Evolutionary conservation across 2,888 invertebrate species (phyloP).

Genomic region (Melieria omissa): DNA sequence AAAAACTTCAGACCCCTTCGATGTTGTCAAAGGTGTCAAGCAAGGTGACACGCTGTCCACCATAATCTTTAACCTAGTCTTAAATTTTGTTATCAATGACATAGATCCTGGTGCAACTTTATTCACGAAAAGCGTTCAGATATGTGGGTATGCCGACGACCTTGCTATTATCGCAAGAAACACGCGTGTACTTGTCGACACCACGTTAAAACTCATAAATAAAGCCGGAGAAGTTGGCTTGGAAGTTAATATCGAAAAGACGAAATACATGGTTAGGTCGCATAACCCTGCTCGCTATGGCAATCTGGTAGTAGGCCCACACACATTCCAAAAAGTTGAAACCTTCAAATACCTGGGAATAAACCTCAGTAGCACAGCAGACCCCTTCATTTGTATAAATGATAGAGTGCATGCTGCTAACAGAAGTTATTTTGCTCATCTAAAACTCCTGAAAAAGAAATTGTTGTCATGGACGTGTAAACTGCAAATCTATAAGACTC

Average conservation of each 20-base stretch:
- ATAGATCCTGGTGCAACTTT: not conserved
- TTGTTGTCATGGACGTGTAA: not conserved
- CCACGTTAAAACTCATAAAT: not conserved
- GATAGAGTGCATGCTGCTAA: slow-evolving; percentile 1
- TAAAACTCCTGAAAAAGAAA: not conserved
- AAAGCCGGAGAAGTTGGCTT: no score
- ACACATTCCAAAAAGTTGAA: not conserved
- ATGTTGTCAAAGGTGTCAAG: slow-evolving; percentile 9
- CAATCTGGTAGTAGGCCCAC: no score
- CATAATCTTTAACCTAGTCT: slow-evolving; percentile 3
- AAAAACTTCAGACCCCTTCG: not conserved
- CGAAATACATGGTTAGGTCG: no score
- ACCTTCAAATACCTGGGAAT: not conserved
- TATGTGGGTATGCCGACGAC: not conserved
- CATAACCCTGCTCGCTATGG: no score
- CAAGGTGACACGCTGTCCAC: slow-evolving; percentile 3
- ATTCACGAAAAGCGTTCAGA: not conserved
- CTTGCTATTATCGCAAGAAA: slow-evolving; percentile 4
- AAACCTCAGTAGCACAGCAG: not conserved
- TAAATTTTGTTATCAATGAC: not conserved
- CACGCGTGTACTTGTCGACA: not conserved
- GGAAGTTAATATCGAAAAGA: no score
- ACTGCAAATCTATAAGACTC: no score
- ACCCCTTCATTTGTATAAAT: not conserved
- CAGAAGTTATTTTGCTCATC: not conserved